Evolutionary conservation across 2,888 invertebrate genomes (phyloP), one percentile per base, ranked within the genome.

Genomic region (Bibio marci): DNA sequence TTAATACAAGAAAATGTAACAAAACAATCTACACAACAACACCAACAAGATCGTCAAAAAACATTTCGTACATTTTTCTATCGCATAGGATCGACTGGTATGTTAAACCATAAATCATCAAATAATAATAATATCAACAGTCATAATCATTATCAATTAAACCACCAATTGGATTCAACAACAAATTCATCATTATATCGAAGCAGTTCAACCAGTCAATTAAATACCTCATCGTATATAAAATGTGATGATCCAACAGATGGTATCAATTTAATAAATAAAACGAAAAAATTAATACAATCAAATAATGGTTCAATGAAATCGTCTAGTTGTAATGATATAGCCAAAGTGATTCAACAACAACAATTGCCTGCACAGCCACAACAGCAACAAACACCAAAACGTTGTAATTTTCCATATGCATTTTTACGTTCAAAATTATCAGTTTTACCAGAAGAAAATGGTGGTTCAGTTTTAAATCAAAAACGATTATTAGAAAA

Each of bases 221-320:
- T 81, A 47, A 77, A 78, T 44, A 74, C 73, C 18, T 56, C 54
- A 45, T 62, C 61, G 17, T 81, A 81, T 52, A 71, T 81, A 28
- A 77, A 79, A 54, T 80, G 79, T 44, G 81, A 81, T 54, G 81
- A 81, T 60, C 80, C 81, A 8, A 77, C 79, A n/a, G 80, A 80
- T 50, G 80, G 79, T 31, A 69, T 81, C 39, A 60, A 53, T 45
- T 46, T 50, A 41, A 42, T 57, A 35, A 47, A 57, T 13, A 65
- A 66, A 41, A 65, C 66, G 32, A 57, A 53, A 40, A 60, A 68
- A 14, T 25, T 36, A 17, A 8, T 8, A 6, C 22, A 22, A 6
- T 3, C 18, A n/a, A 18, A 18, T 18, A 12, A 17, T 18, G 19
- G 68, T 31, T 65, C 71, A 40, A 58, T 71, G 13, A 78, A 78